Conservation (phyloP, 2,113 vertebrate species). For the Xiphophorus couchianus region DNA sequence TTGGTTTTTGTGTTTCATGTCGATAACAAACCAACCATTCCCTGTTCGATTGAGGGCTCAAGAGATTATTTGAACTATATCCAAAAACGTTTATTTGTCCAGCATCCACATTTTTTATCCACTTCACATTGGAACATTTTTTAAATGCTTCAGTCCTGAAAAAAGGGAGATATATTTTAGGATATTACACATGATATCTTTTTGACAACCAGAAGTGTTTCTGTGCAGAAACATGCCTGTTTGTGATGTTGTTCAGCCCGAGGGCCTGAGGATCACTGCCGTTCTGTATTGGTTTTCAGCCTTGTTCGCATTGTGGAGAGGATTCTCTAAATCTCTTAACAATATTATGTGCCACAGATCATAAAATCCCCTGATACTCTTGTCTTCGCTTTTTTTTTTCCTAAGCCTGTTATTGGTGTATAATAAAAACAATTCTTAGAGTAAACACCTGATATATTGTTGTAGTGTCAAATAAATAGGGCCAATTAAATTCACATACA, state of each 20-base stretch:
- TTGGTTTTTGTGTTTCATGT: background rate
- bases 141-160: background rate
- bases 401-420: background rate
- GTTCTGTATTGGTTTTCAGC: background rate
- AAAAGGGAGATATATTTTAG: background rate
- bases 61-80: no score
- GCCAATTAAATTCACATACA: no score
- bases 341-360: constrained; percentile 4
- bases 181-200: background rate
- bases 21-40: no score
- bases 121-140: background rate
- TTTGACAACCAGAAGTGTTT: background rate
- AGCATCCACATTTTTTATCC: no score
- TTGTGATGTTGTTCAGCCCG: background rate
- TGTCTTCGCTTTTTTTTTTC: background rate
- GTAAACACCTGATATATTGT: no score
- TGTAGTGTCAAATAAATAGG: no score
- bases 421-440: no score
- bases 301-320: background rate
- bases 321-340: constrained; percentile 19
- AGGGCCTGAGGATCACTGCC: background rate
- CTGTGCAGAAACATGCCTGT: background rate
- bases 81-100: no score
- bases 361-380: constrained; percentile 2
- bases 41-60: no score